These are phyloP conservation scores for Drosophila mauritiana DNA, from an alignment of 1,140 invertebrate species.

Conservation along the genomic window DNA sequence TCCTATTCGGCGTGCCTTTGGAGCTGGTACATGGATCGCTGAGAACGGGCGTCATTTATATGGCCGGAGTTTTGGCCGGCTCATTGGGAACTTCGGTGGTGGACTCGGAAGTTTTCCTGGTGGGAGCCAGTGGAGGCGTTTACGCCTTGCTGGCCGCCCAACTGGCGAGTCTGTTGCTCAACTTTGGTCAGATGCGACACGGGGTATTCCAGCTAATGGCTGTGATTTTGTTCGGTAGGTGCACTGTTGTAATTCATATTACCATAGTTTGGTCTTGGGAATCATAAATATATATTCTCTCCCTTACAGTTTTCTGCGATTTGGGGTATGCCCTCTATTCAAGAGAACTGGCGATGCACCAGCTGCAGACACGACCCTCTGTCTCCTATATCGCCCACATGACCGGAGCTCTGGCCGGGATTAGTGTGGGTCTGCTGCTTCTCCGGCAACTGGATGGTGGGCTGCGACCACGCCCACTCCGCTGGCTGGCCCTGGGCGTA, in stretches of 20 bases:
- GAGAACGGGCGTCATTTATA: conserved; percentile 94
- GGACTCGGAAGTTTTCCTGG: conserved; percentile 96
- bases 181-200: conserved; percentile 98
- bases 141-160: conserved; percentile 97
- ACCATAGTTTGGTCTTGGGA: background rate
- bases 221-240: conserved; percentile 95
- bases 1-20: conserved; percentile 94
- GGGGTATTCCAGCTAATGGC: conserved; percentile 94
- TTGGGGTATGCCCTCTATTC: conserved; percentile 97
- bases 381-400: conserved; percentile 98
- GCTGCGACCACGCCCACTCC: conserved; percentile 94
- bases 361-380: conserved; percentile 86
- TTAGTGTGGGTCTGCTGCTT: conserved; percentile 95
- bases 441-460: conserved; percentile 98
- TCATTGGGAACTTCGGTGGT: conserved; percentile 96
- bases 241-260: background rate
- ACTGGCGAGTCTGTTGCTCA: conserved; percentile 96
- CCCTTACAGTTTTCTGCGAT: conserved; percentile 92
- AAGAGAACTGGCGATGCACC: conserved; percentile 88
- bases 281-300: background rate
- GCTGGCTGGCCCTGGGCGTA: conserved; percentile 96
- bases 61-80: conserved; percentile 96
- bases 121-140: conserved; percentile 96
- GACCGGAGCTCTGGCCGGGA: conserved; percentile 94
- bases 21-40: conserved; percentile 97